Percentiles rank a stretch among this genome's conserved stretches.
Evolutionary conservation across 2,113 vertebrate species (phyloP).

Genomic region (Ia io): DNA sequence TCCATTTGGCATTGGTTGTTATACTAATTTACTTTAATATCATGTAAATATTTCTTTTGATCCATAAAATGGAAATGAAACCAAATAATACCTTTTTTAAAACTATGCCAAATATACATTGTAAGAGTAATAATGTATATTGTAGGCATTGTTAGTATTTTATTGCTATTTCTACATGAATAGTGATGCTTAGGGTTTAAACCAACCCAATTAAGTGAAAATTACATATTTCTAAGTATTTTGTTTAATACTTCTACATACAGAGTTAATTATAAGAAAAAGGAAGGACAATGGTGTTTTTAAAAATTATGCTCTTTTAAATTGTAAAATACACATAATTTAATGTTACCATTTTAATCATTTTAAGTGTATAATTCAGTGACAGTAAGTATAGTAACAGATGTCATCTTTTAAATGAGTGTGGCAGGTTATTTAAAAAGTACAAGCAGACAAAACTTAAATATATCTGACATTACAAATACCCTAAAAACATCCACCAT

Average conservation of each 20-base stretch:
- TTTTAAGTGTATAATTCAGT: background rate
- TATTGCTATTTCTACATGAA: background rate
- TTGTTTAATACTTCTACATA: background rate
- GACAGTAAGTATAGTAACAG: background rate
- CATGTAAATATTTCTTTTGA: constrained; percentile 12
- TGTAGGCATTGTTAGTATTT: background rate
- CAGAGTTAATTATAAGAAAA: background rate
- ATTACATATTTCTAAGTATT: constrained; percentile 29
- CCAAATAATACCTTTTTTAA: constrained; percentile 8
- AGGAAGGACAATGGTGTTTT: background rate
- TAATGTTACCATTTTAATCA: background rate
- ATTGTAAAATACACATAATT: background rate
- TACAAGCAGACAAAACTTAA: background rate
- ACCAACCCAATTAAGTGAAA: background rate
- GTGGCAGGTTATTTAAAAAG: constrained; percentile 27
- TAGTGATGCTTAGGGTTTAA: background rate
- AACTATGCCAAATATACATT: background rate
- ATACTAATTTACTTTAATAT: background rate
- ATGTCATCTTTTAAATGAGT: background rate
- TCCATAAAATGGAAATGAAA: constrained; percentile 7
- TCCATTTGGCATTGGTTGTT: background rate
- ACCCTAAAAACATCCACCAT: background rate
- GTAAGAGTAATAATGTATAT: background rate
- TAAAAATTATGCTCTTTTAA: background rate
- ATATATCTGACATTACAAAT: background rate